phyloP scores from a whole-genome alignment of 1,140 invertebrate species.

The Phthorimaea operculella region DNA sequence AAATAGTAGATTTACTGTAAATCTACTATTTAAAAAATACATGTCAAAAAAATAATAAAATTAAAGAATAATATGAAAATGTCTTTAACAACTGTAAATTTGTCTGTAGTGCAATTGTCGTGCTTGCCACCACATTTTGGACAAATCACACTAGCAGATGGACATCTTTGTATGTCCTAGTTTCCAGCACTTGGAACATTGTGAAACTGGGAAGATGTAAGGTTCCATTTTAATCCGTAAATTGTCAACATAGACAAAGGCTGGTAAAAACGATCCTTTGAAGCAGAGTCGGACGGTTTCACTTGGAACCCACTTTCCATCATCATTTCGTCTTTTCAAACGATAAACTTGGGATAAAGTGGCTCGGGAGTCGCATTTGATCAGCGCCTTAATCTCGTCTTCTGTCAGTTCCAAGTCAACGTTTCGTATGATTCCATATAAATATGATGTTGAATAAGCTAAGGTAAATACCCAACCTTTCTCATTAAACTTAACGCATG shows the following conservation, averaged over 20 bases:
- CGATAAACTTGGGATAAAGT: neutral
- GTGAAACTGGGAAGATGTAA: slow-evolving; percentile 9
- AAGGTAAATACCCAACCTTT: neutral
- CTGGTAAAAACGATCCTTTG: slow-evolving; percentile 3
- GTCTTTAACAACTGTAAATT: too few relatives aligned
- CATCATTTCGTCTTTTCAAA: slow-evolving; percentile 1
- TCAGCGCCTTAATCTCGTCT: neutral
- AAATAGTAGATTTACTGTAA: too few relatives aligned
- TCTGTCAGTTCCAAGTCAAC: slow-evolving; percentile 7
- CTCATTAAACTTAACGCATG: neutral
- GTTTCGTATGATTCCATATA: slow-evolving; percentile 3
- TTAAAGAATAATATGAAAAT: too few relatives aligned
- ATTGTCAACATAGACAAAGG: slow-evolving; percentile 1
- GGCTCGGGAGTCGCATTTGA: neutral
- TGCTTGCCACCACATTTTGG: slow-evolving; percentile 8
- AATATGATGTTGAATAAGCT: neutral
- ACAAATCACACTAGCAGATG: slow-evolving; percentile 5
- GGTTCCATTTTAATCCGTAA: neutral
- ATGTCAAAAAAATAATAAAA: too few relatives aligned
- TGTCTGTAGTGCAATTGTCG: slow-evolving; percentile 1
- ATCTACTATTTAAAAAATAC: too few relatives aligned
- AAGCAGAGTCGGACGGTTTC: slow-evolving; percentile 4
- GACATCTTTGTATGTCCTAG: slow-evolving; percentile 9
- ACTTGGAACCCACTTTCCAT: slow-evolving; percentile 3
- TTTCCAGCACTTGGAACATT: slow-evolving; percentile 6